Evolutionary conservation across 2,888 invertebrate genomes (phyloP).

Genomic region (Cheilosia pagana): DNA sequence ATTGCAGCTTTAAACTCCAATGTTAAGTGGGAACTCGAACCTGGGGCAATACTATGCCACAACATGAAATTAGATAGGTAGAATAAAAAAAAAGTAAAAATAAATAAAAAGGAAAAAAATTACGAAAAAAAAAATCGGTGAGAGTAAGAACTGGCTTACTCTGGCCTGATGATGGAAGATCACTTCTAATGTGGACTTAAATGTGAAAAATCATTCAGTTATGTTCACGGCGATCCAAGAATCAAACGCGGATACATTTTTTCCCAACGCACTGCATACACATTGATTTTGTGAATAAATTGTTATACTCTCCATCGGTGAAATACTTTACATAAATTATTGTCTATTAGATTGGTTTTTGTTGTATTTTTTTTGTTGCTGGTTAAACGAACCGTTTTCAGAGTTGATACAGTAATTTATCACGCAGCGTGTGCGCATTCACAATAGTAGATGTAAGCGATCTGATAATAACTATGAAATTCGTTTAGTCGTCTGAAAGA

Average conservation of each 20-base stretch:
- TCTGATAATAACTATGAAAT: slow-evolving; percentile 27
- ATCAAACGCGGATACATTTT: slow-evolving; percentile 82
- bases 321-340: slow-evolving; percentile 48
- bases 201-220: slow-evolving; percentile 83
- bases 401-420: slow-evolving; percentile 19
- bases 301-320: slow-evolving; percentile 5
- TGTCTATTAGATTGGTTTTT: neutral
- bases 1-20: slow-evolving; percentile 50
- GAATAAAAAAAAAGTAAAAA: slow-evolving; percentile 49
- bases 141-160: slow-evolving; percentile 71
- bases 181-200: slow-evolving; percentile 82
- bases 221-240: slow-evolving; percentile 82
- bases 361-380: slow-evolving; percentile 2
- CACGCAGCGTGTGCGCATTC: neutral
- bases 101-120: slow-evolving; percentile 17
- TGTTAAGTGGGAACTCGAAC: slow-evolving; percentile 66
- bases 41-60: slow-evolving; percentile 55
- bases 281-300: slow-evolving; percentile 34
- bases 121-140: slow-evolving; percentile 23
- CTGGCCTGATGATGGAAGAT: slow-evolving; percentile 54
- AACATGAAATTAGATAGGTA: slow-evolving; percentile 67
- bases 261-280: slow-evolving; percentile 31
- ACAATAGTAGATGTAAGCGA: neutral
- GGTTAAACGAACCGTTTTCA: neutral
- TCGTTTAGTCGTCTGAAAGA: slow-evolving; percentile 8